Evolutionary conservation across 1,140 invertebrate species (phyloP), one percentile per base, ranked within the genome.

Genomic region (Drosophila gunungcola): DNA sequence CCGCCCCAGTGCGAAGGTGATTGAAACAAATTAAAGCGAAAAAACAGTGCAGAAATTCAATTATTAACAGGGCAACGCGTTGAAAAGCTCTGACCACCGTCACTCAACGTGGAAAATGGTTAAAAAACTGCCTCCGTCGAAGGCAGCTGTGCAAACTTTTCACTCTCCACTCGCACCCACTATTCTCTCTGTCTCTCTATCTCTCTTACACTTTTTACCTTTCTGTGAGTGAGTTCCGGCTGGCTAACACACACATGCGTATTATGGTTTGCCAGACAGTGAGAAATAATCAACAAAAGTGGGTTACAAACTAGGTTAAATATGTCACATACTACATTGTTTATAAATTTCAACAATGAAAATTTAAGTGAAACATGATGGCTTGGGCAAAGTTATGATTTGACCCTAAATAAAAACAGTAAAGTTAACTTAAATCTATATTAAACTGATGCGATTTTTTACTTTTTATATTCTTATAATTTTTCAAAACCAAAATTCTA

Each of bases 61-160:
- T 70, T 65, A 68, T 65, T 34, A 61, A 43, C 27, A 34, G 46
- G 16, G 46, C 10, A 42, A 27, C 21, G 46, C 45, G 61, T 21
- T 51, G 27, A 43, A 51, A 49, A 52, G 29, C 27, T 36, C 16
- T 21, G 64, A 36, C 46, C 29, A 65, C 54, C 39, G 21, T 39
- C 21, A 29, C n/a, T 43, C 39, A 16, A 3, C 11, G 48, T 38
- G 13, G 25, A 29, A 29, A 54, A 38, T 34, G 48, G 4, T 27
- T 32, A 25, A n/a, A 48, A 68, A 49, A 36, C 5, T 12, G 29
- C 36, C 46, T 49, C 21, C 63, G 45, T 63, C 58, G 51, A 29
- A 52, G 39, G 70, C 72, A 75, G 54, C 73, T 75, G 73, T 58
- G 72, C 67, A 72, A 72, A 61, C 67, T 60, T 56, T 75, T 52